phyloP scores from a whole-genome alignment of 1,140 invertebrate genomes.

The Stegodyphus dumicola region DNA sequence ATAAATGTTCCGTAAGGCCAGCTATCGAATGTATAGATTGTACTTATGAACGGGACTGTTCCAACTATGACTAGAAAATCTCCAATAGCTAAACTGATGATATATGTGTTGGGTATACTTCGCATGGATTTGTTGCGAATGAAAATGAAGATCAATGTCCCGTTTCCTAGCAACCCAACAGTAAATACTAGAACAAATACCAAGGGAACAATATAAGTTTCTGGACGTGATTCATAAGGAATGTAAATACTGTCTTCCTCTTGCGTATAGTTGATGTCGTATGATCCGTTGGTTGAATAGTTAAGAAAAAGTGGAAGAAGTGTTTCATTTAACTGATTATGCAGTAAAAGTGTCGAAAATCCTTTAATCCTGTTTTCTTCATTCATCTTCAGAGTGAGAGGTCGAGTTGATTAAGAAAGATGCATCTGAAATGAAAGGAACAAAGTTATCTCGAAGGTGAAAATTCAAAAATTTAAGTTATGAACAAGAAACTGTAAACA shows the following conservation, averaged over 20 bases:
- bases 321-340: too few relatives aligned
- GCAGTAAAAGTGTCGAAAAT: too few relatives aligned
- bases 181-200: conserved; percentile 88
- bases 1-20: conserved; percentile 84
- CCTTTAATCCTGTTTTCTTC: too few relatives aligned
- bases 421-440: too few relatives aligned
- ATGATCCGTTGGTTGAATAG: not conserved
- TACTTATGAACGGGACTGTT: conserved; percentile 82
- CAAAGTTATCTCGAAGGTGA: too few relatives aligned
- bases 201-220: conserved; percentile 87
- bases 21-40: conserved; percentile 83
- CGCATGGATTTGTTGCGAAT: conserved; percentile 82
- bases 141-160: conserved; percentile 86
- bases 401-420: too few relatives aligned
- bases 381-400: too few relatives aligned
- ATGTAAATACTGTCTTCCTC: conserved; percentile 70
- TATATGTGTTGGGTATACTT: conserved; percentile 91
- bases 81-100: conserved; percentile 81
- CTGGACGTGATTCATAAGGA: conserved; percentile 78
- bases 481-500: too few relatives aligned
- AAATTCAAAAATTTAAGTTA: too few relatives aligned
- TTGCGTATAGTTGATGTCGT: not conserved
- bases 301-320: too few relatives aligned
- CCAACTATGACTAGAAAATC: conserved; percentile 80
- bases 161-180: conserved; percentile 88